Conservation (phyloP, 1,140 invertebrate genomes). For the Drosophila mauritiana region DNA sequence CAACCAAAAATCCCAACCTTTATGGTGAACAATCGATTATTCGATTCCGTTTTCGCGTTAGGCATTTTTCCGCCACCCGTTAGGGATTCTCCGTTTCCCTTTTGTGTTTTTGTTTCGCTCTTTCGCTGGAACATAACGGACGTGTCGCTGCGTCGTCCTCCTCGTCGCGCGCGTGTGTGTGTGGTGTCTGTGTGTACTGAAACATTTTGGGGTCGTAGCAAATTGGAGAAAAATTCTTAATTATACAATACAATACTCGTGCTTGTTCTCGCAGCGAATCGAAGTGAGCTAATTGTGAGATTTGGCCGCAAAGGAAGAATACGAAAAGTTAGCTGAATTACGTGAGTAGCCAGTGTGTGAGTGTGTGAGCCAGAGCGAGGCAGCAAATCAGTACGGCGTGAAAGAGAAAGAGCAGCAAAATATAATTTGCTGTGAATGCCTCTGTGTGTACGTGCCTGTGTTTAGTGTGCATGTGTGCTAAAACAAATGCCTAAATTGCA, state of each 20-base stretch:
- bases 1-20: no score
- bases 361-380: slow-evolving; percentile 56
- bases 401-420: slow-evolving; percentile 49
- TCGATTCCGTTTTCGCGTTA: slow-evolving; percentile 2
- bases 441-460: slow-evolving; percentile 18
- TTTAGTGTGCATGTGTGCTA: slow-evolving; percentile 39
- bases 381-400: slow-evolving; percentile 61
- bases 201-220: slow-evolving; percentile 33
- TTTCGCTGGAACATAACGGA: slow-evolving; percentile 50
- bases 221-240: slow-evolving; percentile 53
- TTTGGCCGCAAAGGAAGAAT: slow-evolving; percentile 33
- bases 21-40: neutral
- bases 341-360: slow-evolving; percentile 63
- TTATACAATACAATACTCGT: slow-evolving; percentile 71
- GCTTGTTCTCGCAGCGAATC: slow-evolving; percentile 47
- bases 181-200: slow-evolving; percentile 52
- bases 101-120: slow-evolving; percentile 13
- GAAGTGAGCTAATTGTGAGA: slow-evolving; percentile 31
- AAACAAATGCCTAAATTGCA: slow-evolving; percentile 69
- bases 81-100: slow-evolving; percentile 9
- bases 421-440: slow-evolving; percentile 58
- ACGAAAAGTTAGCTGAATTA: slow-evolving; percentile 50
- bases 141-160: slow-evolving; percentile 48
- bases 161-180: slow-evolving; percentile 49
- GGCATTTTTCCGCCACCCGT: slow-evolving; percentile 1